Evolutionary conservation across 2,113 vertebrate species (phyloP).

Genomic region (Calyptommatus sinebrachiatus): DNA sequence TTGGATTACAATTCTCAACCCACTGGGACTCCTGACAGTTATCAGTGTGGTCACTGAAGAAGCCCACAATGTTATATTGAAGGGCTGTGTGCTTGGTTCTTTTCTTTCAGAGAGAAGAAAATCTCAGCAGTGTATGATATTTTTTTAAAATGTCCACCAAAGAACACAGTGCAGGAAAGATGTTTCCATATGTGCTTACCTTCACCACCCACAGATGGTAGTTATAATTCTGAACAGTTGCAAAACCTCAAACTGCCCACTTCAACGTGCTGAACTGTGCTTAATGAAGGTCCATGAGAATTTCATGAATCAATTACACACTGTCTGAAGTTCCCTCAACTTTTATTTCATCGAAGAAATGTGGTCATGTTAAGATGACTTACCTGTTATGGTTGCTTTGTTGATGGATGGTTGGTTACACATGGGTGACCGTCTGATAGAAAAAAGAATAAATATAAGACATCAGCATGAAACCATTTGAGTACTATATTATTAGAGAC

Average conservation of each 20-base stretch:
- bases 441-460: slow-evolving; percentile 27
- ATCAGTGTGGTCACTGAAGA: too few relatives aligned
- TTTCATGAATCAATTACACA: not conserved
- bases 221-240: too few relatives aligned
- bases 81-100: too few relatives aligned
- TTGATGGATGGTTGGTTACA: slow-evolving; percentile 96
- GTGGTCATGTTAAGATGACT: slow-evolving; percentile 32
- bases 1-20: too few relatives aligned
- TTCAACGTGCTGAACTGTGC: not conserved
- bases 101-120: not conserved
- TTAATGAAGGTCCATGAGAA: not conserved
- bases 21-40: too few relatives aligned
- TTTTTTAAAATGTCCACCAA: too few relatives aligned
- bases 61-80: too few relatives aligned
- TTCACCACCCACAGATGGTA: too few relatives aligned
- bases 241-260: not conserved
- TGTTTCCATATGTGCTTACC: too few relatives aligned
- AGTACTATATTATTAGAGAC: not conserved
- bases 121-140: not conserved
- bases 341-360: slow-evolving; percentile 5
- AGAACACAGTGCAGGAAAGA: too few relatives aligned
- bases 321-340: not conserved
- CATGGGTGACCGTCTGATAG: slow-evolving; percentile 91
- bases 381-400: slow-evolving; percentile 96
- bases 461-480: slow-evolving; percentile 8